A percentile compares a stretch with the other conserved stretches of the same genome.
Evolutionary conservation across 2,888 invertebrate species (phyloP).

Genomic region (Brachyptera putata): DNA sequence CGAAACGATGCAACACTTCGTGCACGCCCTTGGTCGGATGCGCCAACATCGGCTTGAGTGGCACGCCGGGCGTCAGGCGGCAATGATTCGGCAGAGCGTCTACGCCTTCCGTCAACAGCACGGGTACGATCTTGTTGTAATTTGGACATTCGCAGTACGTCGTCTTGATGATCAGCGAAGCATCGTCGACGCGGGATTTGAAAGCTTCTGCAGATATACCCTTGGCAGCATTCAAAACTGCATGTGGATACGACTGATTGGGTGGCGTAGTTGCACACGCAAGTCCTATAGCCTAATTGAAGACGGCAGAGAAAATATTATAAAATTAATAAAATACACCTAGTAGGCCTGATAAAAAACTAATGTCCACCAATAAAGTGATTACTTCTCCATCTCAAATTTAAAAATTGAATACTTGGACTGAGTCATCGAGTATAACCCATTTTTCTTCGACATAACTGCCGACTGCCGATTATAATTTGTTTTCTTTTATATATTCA

Average conservation of each 20-base stretch:
- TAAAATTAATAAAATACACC: neutral
- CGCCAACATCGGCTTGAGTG: constrained; percentile 97
- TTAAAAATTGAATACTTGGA: too few species aligned
- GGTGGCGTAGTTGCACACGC: constrained; percentile 81
- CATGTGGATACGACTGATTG: constrained; percentile 57
- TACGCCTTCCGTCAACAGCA: constrained; percentile 72
- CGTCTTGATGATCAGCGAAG: constrained; percentile 77
- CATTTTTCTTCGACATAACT: too few species aligned
- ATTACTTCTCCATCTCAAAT: neutral
- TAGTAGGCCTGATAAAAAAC: too few species aligned
- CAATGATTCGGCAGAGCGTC: constrained; percentile 71
- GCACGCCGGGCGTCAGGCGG: constrained; percentile 85
- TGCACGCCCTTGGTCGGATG: constrained; percentile 94
- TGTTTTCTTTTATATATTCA: too few species aligned
- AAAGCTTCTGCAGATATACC: constrained; percentile 61
- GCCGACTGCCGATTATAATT: too few species aligned
- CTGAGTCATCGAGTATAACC: too few species aligned
- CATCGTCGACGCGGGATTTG: constrained; percentile 70
- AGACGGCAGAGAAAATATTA: too few species aligned
- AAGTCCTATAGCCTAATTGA: constrained; percentile 84
- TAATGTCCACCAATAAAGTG: neutral
- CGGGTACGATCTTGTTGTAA: constrained; percentile 79
- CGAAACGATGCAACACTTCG: constrained; percentile 82
- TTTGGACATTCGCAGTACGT: constrained; percentile 96
- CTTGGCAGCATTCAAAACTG: constrained; percentile 59